Percentiles rank a stretch among this genome's conserved stretches.
Evolutionary conservation across 2,888 invertebrate genomes (phyloP).

Genomic region (Drosophila colorata): DNA sequence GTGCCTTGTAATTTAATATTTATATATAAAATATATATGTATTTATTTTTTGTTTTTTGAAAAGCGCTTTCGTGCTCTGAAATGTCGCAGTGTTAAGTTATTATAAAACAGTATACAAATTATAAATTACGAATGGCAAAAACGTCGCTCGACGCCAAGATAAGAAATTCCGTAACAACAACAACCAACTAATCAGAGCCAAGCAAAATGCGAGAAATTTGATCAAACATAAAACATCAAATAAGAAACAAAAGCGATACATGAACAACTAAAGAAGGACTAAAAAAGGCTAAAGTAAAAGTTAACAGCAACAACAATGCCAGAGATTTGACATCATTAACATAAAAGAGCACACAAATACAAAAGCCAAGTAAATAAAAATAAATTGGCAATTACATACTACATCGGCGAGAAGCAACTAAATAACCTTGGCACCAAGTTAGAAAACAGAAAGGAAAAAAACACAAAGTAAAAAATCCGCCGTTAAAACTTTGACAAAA

Average conservation of each 20-base stretch:
- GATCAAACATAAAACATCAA: constrained; percentile 22
- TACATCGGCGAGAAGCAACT: constrained; percentile 27
- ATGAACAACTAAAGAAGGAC: constrained; percentile 6
- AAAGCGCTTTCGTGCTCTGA: constrained; percentile 2
- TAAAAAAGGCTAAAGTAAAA: constrained; percentile 11
- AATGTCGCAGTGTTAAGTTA: constrained; percentile 8
- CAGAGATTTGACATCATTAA: constrained; percentile 34
- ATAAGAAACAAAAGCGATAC: constrained; percentile 3
- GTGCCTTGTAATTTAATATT: constrained; percentile 42
- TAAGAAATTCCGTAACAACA: constrained; percentile 25
- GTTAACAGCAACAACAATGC: constrained; percentile 12
- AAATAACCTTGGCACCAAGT: constrained; percentile 43
- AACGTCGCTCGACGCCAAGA: constrained; percentile 19
- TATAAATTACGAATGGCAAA: constrained; percentile 14
- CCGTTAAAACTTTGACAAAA: constrained; percentile 25
- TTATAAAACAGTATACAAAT: constrained; percentile 17
- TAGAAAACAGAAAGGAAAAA: constrained; percentile 35
- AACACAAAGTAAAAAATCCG: constrained; percentile 18
- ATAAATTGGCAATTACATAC: constrained; percentile 46
- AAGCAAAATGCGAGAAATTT: constrained; percentile 9
- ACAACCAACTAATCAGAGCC: constrained; percentile 18
- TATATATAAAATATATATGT: neutral
- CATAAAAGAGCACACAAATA: constrained; percentile 38
- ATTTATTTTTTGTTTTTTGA: neutral
- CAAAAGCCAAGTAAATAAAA: constrained; percentile 37